Percentiles rank a stretch among this genome's conserved stretches.
These are phyloP conservation scores for Colius striatus DNA, from an alignment of 2,113 vertebrate species.

Conservation along the genomic window DNA sequence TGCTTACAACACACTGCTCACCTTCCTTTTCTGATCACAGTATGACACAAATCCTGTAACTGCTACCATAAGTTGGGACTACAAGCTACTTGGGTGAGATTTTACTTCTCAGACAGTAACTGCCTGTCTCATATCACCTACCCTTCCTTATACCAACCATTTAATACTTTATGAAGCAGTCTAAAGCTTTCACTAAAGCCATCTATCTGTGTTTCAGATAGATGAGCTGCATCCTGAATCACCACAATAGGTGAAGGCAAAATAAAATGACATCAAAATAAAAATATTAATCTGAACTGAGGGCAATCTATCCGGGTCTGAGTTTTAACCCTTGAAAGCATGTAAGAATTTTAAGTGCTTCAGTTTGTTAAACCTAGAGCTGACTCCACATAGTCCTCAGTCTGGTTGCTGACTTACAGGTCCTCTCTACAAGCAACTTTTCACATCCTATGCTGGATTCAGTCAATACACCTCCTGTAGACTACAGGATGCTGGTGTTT, in stretches of 20 bases:
- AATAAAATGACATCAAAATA: not conserved
- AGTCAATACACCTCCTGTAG: not conserved
- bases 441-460: not conserved
- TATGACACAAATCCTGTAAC: not conserved
- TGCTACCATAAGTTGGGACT: not conserved
- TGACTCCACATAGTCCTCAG: not conserved
- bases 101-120: not conserved
- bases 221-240: not conserved
- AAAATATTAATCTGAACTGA: not conserved
- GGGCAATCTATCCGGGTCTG: not conserved
- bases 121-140: not conserved
- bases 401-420: not conserved
- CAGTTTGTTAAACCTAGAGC: not conserved
- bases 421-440: not conserved
- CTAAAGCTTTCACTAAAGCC: not conserved
- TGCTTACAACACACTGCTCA: not conserved
- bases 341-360: not conserved
- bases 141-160: not conserved
- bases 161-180: not conserved
- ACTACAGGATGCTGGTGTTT: not conserved
- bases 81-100: not conserved
- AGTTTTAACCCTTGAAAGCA: not conserved
- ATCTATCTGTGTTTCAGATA: not conserved
- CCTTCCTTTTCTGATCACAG: not conserved
- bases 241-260: accelerated